Evolutionary conservation across 1,140 invertebrate genomes (phyloP).

Genomic region (Eriosoma lanigerum): DNA sequence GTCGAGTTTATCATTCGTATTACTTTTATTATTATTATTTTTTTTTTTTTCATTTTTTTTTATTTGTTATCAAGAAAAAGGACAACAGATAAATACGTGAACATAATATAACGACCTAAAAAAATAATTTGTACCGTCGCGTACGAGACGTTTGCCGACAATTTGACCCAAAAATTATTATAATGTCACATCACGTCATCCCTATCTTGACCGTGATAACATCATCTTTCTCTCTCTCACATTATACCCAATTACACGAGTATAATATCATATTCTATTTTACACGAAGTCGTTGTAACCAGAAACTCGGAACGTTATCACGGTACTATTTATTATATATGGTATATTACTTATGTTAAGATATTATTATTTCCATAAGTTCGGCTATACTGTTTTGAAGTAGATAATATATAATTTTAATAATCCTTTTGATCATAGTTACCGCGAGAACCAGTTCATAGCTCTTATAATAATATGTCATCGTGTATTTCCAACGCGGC

Average conservation of each 20-base stretch:
- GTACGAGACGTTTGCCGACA: background rate
- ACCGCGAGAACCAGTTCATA: slow-evolving; percentile 6
- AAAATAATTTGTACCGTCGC: too few species aligned
- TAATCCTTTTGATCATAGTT: background rate
- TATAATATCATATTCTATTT: too few species aligned
- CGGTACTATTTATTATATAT: background rate
- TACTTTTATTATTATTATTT: background rate
- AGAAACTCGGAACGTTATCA: background rate
- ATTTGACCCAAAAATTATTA: background rate
- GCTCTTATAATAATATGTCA: too few species aligned
- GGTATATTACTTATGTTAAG: background rate
- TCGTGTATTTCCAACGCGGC: too few species aligned
- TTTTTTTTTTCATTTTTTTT: background rate
- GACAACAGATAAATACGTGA: background rate
- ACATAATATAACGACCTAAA: background rate
- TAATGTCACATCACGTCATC: background rate
- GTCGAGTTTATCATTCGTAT: background rate
- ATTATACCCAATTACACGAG: background rate
- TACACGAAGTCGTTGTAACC: background rate
- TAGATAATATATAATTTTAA: too few species aligned
- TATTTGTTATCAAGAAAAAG: too few species aligned
- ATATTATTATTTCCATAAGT: background rate
- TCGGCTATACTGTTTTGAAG: background rate
- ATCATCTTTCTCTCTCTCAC: background rate
- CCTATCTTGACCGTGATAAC: background rate